phyloP scores from a whole-genome alignment of 1,140 invertebrate genomes.

The Caligus rogercresseyi region DNA sequence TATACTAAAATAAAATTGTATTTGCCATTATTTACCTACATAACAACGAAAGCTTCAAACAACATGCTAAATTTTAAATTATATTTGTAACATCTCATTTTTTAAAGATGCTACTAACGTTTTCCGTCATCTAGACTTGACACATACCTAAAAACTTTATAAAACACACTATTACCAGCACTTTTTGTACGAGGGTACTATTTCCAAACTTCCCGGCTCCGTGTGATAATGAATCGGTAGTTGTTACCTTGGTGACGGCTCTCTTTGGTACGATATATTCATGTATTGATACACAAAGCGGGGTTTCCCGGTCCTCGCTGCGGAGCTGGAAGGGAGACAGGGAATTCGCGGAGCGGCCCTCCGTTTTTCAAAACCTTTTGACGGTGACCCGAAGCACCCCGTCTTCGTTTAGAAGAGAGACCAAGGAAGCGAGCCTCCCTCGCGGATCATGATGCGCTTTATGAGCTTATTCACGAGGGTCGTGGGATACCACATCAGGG shows the following conservation, averaged over 20 bases:
- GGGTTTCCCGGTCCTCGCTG: neutral
- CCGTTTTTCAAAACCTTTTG: too few species aligned
- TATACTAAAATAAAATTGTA: too few species aligned
- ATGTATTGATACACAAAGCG: neutral
- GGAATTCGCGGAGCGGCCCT: neutral
- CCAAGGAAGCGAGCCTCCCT: neutral
- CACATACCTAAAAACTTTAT: too few species aligned
- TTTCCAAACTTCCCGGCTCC: neutral
- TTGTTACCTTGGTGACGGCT: neutral
- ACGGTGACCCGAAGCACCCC: too few species aligned
- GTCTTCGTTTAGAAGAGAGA: neutral
- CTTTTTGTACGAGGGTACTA: neutral
- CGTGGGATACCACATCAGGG: neutral
- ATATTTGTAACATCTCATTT: too few species aligned
- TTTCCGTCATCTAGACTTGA: too few species aligned
- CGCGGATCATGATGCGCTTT: neutral
- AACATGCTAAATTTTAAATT: too few species aligned
- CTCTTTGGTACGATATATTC: neutral
- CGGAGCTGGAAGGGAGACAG: neutral
- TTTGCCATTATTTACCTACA: too few species aligned
- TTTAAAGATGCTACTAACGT: too few species aligned
- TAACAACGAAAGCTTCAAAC: too few species aligned
- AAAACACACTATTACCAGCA: too few species aligned
- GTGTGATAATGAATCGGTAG: neutral
- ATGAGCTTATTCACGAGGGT: neutral